These are phyloP conservation scores for Globia sparganii DNA, from an alignment of 2,888 invertebrate genomes.

Conservation along the genomic window DNA sequence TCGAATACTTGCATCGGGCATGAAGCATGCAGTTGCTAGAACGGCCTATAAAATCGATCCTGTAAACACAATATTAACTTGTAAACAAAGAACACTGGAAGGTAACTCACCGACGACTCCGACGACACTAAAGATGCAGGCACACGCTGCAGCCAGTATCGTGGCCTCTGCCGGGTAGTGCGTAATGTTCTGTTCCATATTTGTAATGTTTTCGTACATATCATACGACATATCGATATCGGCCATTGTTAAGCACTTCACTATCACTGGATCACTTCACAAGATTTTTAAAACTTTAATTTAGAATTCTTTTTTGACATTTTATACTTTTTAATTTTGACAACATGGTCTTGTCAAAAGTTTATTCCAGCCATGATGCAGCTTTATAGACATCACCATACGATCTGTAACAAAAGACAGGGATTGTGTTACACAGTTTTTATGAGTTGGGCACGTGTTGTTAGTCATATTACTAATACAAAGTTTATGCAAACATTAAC, in stretches of 20 bases:
- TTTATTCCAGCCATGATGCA: conserved; percentile 50
- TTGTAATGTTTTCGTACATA: conserved; percentile 70
- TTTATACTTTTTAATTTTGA: conserved; percentile 68
- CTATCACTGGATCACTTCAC: conserved; percentile 66
- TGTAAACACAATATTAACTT: conserved; percentile 72
- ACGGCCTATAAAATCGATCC: conserved; percentile 66
- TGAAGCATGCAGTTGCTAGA: conserved; percentile 46
- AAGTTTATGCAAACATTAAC: conserved; percentile 48
- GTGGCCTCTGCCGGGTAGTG: conserved; percentile 94
- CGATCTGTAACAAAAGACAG: conserved; percentile 75
- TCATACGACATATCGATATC: conserved; percentile 65
- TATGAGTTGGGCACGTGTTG: conserved; percentile 63
- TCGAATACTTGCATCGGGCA: conserved; percentile 69
- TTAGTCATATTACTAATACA: conserved; percentile 67
- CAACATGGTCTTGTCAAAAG: conserved; percentile 49
- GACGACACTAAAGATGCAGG: conserved; percentile 94
- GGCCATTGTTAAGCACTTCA: conserved; percentile 72
- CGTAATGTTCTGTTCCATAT: conserved; percentile 79
- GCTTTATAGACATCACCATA: conserved; percentile 48
- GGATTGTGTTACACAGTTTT: conserved; percentile 62
- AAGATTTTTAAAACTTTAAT: conserved; percentile 65
- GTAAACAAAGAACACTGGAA: conserved; percentile 65
- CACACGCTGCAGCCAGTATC: conserved; percentile 94
- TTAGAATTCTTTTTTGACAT: conserved; percentile 76
- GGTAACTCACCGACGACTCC: conserved; percentile 93